Evolutionary conservation across 2,888 invertebrate genomes (phyloP), one percentile per base, ranked within the genome.

Genomic region (Drosophila kanekoi): DNA sequence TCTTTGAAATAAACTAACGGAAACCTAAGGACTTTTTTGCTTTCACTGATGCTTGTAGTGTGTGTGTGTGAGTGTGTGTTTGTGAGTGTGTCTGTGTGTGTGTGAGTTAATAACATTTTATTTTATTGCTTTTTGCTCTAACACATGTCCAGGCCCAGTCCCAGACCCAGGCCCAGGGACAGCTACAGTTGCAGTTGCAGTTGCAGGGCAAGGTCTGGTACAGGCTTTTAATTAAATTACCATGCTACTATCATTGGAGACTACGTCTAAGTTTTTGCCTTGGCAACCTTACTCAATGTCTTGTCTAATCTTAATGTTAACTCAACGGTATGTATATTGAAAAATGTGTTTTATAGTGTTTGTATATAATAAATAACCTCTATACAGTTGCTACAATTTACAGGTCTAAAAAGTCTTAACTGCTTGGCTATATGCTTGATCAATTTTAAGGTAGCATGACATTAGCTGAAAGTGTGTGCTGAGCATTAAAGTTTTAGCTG

Each of bases 241-340:
- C 79, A 64, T 64, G 67, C 81, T 87, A 85, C 64, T 65, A 66
- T 69, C 61, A 52, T 41, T 56, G 51, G 58, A 40, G 58, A 68
- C 83, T 66, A 77, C 48, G 62, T 52, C 72, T 85, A 68, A 52
- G 16, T 49, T 63, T 48, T 53, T 52, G 51, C 57, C 66, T 63
- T 69, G 56, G 62, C 47, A 48, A 66, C 63, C 59, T 14, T 49
- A 48, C 45, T 54, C 35, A 35, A 28, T 49, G 28, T 8, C 58
- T 64, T 56, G 54, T 69, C 70, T 78, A 66, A 77, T 57, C 59
- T 75, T 66, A 89, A 68, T 89, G 89, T 87, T 89, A 81, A 87
- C 85, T 87, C 72, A 74, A 54, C 54, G 58, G 57, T 62, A 54
- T 63, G 32, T 63, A 62, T 74, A 57, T 54, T 71, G 52, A 51